phyloP scores from a whole-genome alignment of 2,797 vertebrate species.

The Prionace glauca region DNA sequence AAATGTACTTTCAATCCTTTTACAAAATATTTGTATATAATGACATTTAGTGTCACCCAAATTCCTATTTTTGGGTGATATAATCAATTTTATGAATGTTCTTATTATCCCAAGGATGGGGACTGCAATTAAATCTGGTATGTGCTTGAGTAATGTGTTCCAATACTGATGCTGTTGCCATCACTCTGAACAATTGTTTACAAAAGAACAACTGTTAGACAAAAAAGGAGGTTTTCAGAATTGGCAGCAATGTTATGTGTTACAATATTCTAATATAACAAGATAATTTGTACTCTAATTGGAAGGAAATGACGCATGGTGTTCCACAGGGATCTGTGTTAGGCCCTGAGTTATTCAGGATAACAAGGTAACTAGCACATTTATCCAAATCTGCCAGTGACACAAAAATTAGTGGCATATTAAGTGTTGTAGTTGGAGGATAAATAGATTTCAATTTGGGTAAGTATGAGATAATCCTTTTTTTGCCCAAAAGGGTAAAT shows the following conservation, averaged over 20 bases:
- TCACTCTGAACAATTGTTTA: neutral
- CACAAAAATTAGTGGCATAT: neutral
- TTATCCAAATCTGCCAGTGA: neutral
- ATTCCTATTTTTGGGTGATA: neutral
- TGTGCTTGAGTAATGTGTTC: neutral
- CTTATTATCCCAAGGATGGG: neutral
- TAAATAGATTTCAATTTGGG: neutral
- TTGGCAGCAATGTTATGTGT: neutral
- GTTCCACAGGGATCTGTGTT: neutral
- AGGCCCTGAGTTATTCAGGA: neutral
- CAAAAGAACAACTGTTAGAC: neutral
- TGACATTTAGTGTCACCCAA: neutral
- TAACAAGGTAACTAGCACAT: neutral
- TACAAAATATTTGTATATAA: neutral
- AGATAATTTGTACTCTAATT: neutral
- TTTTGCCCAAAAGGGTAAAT: neutral
- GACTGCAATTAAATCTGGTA: neutral
- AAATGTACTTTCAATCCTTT: neutral
- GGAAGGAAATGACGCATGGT: neutral
- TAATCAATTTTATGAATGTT: neutral
- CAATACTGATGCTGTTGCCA: neutral
- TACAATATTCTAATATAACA: neutral
- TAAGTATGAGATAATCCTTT: neutral
- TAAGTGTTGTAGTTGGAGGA: neutral
- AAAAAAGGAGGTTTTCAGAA: neutral